phyloP scores from a whole-genome alignment of 2,797 vertebrate species.

The Cossypha caffra region DNA sequence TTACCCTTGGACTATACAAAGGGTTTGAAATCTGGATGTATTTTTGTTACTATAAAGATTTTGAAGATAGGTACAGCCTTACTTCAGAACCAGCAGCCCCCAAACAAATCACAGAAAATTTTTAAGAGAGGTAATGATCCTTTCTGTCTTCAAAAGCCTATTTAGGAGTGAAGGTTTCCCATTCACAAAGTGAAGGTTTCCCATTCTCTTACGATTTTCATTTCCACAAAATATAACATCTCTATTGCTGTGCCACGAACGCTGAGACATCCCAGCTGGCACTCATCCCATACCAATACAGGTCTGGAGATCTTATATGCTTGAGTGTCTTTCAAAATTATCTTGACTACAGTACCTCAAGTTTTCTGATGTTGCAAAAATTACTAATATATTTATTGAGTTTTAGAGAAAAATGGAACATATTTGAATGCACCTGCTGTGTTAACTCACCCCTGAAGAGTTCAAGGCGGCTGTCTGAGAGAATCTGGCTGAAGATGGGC shows the following conservation, averaged over 20 bases:
- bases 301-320: not conserved
- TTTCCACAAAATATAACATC: not conserved
- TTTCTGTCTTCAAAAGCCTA: not conserved
- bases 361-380: not conserved
- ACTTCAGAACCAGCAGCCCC: not conserved
- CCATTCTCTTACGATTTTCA: not conserved
- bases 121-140: not conserved
- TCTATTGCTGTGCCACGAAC: not conserved
- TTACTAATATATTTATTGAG: not conserved
- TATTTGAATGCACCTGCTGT: not conserved
- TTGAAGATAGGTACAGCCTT: not conserved
- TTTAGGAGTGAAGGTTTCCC: not conserved
- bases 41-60: not conserved
- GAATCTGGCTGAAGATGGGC: constrained; percentile 81
- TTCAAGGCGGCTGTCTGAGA: constrained; percentile 83
- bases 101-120: not conserved
- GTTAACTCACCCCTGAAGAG: constrained; percentile 84
- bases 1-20: not conserved
- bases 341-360: not conserved
- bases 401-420: not conserved
- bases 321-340: not conserved
- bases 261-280: not conserved
- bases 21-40: not conserved
- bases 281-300: not conserved
- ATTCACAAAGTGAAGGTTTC: not conserved